A percentile compares a stretch with the other conserved stretches of the same genome.
Conservation (phyloP, 1,140 invertebrate species). For the Solenopsis invicta region DNA sequence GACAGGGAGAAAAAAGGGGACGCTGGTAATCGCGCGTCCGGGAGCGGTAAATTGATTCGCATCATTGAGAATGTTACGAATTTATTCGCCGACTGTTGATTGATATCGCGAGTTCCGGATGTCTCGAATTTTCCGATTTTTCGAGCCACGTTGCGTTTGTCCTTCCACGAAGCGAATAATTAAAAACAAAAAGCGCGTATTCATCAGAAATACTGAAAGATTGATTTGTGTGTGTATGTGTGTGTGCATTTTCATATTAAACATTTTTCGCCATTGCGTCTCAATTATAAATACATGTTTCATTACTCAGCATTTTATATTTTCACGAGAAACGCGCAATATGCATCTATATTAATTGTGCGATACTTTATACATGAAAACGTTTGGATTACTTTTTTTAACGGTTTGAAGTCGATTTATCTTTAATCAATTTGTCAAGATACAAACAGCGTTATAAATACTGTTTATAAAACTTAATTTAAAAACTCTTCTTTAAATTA, state of each 20-base stretch:
- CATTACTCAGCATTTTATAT: neutral
- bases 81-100: conserved; percentile 56
- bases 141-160: conserved; percentile 33
- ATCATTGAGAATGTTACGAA: conserved; percentile 64
- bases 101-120: conserved; percentile 45
- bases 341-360: neutral
- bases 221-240: neutral
- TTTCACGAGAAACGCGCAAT: neutral
- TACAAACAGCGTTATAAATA: neutral
- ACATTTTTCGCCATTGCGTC: neutral
- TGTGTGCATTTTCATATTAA: neutral
- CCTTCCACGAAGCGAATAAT: conserved; percentile 31
- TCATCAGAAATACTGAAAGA: conserved; percentile 1
- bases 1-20: conserved; percentile 1
- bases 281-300: conserved; percentile 2
- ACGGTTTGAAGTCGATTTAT: neutral
- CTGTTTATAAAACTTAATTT: neutral
- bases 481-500: neutral
- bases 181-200: conserved; percentile 1
- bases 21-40: conserved; percentile 27
- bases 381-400: neutral
- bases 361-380: neutral
- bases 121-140: conserved; percentile 52
- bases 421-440: neutral
- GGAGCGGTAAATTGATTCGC: conserved; percentile 51